phyloP scores from a whole-genome alignment of 1,140 invertebrate species.

The Reticulitermes speratus region DNA sequence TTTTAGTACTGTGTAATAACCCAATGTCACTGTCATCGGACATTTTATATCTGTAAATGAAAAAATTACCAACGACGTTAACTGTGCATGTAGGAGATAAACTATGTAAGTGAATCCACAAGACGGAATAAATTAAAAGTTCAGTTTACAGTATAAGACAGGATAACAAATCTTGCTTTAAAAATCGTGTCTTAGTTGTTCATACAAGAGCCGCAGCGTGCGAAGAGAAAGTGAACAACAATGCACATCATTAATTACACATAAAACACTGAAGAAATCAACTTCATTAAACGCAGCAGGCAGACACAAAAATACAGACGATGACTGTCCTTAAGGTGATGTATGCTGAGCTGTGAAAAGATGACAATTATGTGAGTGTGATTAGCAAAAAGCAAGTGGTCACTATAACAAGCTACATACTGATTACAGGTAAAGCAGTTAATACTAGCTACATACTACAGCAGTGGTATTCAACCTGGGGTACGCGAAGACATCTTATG shows the following conservation, averaged over 20 bases:
- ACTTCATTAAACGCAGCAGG: background rate
- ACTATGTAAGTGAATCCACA: background rate
- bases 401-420: too few species aligned
- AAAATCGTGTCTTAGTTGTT: background rate
- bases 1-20: too few species aligned
- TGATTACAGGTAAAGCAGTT: too few species aligned
- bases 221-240: background rate
- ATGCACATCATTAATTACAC: background rate
- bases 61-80: background rate
- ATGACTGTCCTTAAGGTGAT: too few species aligned
- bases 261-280: background rate
- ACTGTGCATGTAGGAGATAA: background rate
- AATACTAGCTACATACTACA: too few species aligned
- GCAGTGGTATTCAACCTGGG: too few species aligned
- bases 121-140: background rate
- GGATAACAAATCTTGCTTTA: background rate
- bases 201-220: background rate
- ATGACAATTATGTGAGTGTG: too few species aligned
- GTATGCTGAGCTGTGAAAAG: too few species aligned
- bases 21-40: background rate
- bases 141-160: background rate
- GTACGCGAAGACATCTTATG: too few species aligned
- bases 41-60: background rate
- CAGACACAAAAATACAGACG: background rate
- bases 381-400: too few species aligned